Evolutionary conservation across 1,140 invertebrate genomes (phyloP).

Genomic region (Bombyx mori): ASM3026992v2 NC_085110.1:5329001-5329500

Average conservation of each 20-base stretch:
- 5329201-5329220: constrained; percentile 13
- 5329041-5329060: constrained; percentile 52
- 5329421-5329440: too few relatives aligned
- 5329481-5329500: too few relatives aligned
- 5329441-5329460: too few relatives aligned
- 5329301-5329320: too few relatives aligned
- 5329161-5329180: constrained; percentile 44
- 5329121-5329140: constrained; percentile 24
- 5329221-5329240: constrained; percentile 1
- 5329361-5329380: too few relatives aligned
- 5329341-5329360: too few relatives aligned
- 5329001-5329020: too few relatives aligned
- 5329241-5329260: neutral
- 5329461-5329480: too few relatives aligned
- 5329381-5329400: too few relatives aligned
- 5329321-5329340: too few relatives aligned
- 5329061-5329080: constrained; percentile 46
- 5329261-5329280: constrained; percentile 1
- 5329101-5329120: constrained; percentile 25
- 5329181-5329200: constrained; percentile 41
- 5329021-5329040: constrained; percentile 18
- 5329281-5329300: neutral
- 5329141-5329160: constrained; percentile 38
- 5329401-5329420: too few relatives aligned
- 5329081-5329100: constrained; percentile 32